Percentiles rank a stretch among this genome's conserved stretches.
Conservation (phyloP, 1,140 invertebrate species). For the Oryctes rhinoceros region DNA sequence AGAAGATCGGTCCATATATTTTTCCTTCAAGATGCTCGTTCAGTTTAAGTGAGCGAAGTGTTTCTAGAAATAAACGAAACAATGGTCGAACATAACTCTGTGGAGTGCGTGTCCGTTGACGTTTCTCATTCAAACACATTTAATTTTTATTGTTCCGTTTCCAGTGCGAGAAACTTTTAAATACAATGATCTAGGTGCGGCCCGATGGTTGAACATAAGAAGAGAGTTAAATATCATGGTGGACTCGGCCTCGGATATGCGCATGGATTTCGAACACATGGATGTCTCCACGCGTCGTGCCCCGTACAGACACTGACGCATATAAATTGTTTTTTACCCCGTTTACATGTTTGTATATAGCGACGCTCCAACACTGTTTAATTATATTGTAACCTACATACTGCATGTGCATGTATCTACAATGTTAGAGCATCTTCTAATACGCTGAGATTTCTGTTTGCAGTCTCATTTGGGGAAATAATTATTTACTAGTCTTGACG, state of each 20-base stretch:
- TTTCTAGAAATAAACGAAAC: conserved; percentile 31
- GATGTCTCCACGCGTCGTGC: conserved; percentile 9
- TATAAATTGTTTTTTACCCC: conserved; percentile 9
- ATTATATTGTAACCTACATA: conserved; percentile 21
- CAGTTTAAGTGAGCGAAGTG: conserved; percentile 16
- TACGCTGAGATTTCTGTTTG: neutral
- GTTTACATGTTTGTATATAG: neutral
- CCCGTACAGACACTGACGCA: conserved; percentile 31
- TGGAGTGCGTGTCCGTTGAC: conserved; percentile 31
- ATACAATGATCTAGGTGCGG: conserved; percentile 41
- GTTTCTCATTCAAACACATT: conserved; percentile 36
- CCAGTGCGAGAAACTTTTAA: conserved; percentile 36
- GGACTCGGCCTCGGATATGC: neutral
- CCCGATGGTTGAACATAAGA: conserved; percentile 35
- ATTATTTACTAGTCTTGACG: neutral
- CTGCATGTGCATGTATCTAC: neutral
- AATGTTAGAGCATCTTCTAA: neutral
- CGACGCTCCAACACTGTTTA: neutral
- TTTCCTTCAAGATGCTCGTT: neutral
- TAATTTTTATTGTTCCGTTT: conserved; percentile 37
- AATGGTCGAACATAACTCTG: conserved; percentile 27
- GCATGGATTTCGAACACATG: conserved; percentile 24
- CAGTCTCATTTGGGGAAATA: neutral
- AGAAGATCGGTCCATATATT: conserved; percentile 21
- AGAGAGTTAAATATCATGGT: conserved; percentile 36